Base-by-base conservation (phyloP, 2,797 vertebrate genomes). In the Sphenopsis melanotis region DNA sequence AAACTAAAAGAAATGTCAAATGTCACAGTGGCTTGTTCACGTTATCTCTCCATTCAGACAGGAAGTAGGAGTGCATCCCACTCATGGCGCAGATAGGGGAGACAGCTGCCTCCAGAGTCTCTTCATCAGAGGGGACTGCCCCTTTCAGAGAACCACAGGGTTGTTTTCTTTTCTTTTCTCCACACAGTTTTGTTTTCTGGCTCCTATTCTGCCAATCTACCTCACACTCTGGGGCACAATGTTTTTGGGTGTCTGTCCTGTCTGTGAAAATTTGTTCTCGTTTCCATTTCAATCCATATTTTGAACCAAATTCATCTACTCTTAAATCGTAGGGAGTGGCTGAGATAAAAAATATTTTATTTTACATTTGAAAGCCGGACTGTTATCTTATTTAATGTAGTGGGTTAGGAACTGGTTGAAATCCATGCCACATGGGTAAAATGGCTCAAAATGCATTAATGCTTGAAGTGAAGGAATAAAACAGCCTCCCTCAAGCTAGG, bases 21-120 rank as follows among this genome's bases (percentile, higher is more conserved):
- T 95, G 95, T 94, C 94, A 74, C 11, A 0, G 94, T 68, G 94
- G 85, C 79, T 96, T 94, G 95, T 95, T 96, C 91, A 90, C 0
- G 7, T 84, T 96, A 79, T 96, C 70, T 86, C 74, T 95, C 70
- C 77, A 69, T 79, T 95, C 95, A 96, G 95, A 96, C 95, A 94
- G 94, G 91, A 96, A 96, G 93, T 79, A 94, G 90, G 93, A 96
- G 85, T 84, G 91, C 96, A 94, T 97, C 96, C 95, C 88, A 97
- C 96, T 95, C 69, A 36, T 22, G 53, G 87, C 0, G 2, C 78
- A 86, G 76, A 91, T 0, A 76, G 92, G 79, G 89, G 83, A 95
- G 93, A 89, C 79, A 94, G 87, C 94, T 94, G 93, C 93, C 95
- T 91, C 94, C 95, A 95, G 94, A 76, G 83, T 93, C 70, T 91